phyloP scores from a whole-genome alignment of 2,113 vertebrate genomes.

The Anthoscopus minutus region DNA sequence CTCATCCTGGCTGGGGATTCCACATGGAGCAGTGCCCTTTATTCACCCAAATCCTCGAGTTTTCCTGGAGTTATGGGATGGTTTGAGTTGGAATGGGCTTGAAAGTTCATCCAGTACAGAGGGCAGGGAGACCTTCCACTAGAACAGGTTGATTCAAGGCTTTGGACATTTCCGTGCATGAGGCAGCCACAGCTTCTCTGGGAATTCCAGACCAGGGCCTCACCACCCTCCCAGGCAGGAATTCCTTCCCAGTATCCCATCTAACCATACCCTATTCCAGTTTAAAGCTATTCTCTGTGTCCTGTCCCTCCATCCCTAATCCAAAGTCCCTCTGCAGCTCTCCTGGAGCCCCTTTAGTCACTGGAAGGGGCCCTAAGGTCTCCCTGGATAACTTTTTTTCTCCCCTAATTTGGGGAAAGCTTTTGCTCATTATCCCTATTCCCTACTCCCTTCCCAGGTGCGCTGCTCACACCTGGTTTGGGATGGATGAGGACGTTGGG shows the following conservation, averaged over 20 bases:
- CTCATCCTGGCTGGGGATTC: accelerated
- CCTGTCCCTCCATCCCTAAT: accelerated
- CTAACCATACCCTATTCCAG: accelerated
- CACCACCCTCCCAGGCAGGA: accelerated
- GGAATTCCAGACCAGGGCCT: not conserved
- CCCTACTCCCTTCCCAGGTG: no score
- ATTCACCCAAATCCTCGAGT: accelerated
- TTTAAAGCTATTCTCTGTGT: not conserved
- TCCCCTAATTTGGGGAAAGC: not conserved
- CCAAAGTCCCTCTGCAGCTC: not conserved
- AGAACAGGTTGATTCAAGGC: not conserved
- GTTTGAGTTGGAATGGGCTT: not conserved
- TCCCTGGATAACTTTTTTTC: not conserved
- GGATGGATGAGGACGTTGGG: accelerated
- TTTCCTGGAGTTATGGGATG: not conserved
- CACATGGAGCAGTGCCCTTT: accelerated
- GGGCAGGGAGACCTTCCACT: not conserved
- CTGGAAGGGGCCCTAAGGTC: accelerated
- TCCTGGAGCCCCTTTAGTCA: not conserved
- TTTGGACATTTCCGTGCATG: not conserved
- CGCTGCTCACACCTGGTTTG: not conserved
- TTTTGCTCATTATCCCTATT: accelerated
- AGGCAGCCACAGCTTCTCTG: not conserved
- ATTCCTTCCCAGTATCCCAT: not conserved
- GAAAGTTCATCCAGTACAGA: no score